Base-by-base conservation (phyloP, 2,113 vertebrate species). In the Thalassarche chlororhynchos region DNA sequence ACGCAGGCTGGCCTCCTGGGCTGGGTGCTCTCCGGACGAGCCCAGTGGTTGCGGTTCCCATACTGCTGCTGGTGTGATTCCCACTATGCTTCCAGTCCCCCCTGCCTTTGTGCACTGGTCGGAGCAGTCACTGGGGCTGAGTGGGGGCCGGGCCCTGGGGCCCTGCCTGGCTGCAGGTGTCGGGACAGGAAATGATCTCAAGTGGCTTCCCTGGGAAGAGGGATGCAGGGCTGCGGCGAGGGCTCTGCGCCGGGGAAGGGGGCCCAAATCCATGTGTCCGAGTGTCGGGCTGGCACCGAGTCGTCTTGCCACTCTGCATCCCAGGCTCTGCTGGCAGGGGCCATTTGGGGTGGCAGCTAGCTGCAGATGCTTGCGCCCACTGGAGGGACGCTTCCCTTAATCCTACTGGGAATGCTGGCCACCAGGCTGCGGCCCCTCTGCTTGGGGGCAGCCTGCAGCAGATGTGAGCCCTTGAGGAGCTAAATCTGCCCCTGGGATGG, bases 261-360 rank as follows among this genome's bases (percentile, higher is more conserved):
- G 49, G 42, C 24, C 21, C 6, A 54, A 9, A 55, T 51, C n/a
- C 10, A 0, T 12, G 25, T 42, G 51, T 40, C 8, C 0, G 0
- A 6, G 31, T n/a, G 46, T 31, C 3, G 12, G 49, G 21, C 65
- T 78, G 79, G 36, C 57, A 46, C 26, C 0, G 6, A 8, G 24
- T 18, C 0, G 1, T 38, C 16, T 4, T 36, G 21, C 23, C 0
- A 6, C 69, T 12, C 38, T 14, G 26, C 5, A 7, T 26, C n/a
- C 29, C 4, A 2, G 13, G 38, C 34, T 31, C 11, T n/a, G 57
- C 62, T 29, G 71, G 51, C n/a, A 12, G 47, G 70, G 54, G 31
- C 77, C 2, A 7, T 28, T 32, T 3, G 1, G 8, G 24, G 38
- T 3, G 2, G 58, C 83, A 23, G 71, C 47, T 29, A 3, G 9